These are phyloP conservation scores for Mimas tiliae DNA, from an alignment of 2,888 invertebrate species.

Conservation along the genomic window DNA sequence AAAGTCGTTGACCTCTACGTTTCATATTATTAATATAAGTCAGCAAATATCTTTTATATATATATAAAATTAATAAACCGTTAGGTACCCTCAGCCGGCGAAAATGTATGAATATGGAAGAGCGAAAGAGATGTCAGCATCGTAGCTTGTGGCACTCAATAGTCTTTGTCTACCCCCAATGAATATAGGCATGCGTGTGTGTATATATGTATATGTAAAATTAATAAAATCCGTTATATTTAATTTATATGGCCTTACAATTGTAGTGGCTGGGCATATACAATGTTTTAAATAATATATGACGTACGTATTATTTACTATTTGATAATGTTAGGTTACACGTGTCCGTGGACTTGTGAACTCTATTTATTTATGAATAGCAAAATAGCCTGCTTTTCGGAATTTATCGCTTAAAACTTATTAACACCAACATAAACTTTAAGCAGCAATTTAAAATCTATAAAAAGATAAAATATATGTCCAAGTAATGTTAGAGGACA, in stretches of 20 bases:
- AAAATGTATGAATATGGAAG: too few species aligned
- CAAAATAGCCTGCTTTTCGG: background rate
- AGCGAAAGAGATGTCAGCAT: too few species aligned
- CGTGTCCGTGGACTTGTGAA: slow-evolving; percentile 36
- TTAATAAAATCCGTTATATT: background rate
- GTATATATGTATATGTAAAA: too few species aligned
- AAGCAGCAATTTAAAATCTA: background rate
- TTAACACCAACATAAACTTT: background rate
- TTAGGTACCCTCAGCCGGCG: too few species aligned
- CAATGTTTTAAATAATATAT: slow-evolving; percentile 5
- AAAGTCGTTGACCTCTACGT: too few species aligned
- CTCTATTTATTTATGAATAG: slow-evolving; percentile 21
- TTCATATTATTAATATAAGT: too few species aligned
- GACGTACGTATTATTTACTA: slow-evolving; percentile 32
- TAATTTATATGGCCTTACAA: background rate
- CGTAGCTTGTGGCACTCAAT: too few species aligned
- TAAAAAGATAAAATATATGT: background rate
- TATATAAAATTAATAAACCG: too few species aligned
- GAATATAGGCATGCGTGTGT: too few species aligned
- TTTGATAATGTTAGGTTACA: slow-evolving; percentile 37
- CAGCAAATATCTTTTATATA: too few species aligned
- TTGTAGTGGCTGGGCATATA: background rate
- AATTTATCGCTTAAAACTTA: background rate
- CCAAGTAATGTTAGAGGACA: background rate
- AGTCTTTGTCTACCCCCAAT: too few species aligned